Evolutionary conservation across 1,140 invertebrate species (phyloP), one percentile per base, ranked within the genome.

Genomic region (Drosophila biarmipes): DNA sequence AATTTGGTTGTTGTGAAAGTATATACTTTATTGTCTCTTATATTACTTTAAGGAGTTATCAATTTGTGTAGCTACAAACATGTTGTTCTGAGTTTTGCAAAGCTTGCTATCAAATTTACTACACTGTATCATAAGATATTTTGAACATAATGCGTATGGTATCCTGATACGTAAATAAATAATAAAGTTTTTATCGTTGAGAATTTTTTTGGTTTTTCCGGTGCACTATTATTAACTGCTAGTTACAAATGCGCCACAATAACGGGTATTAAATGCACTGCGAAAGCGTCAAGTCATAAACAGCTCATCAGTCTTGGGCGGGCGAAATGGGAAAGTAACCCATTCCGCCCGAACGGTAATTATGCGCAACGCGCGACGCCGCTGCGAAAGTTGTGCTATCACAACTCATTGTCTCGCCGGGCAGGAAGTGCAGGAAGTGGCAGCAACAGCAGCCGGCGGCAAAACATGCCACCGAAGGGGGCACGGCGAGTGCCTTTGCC

Each of bases 261-360:
- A 76, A 67, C 66, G 67, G 67, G 59, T 71, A 89, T 87, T 87
- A 82, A 87, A 87, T 79, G 78, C 75, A 76, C 58, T 78, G 75
- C 52, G 55, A 87, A 87, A 89, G 64, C 84, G 76, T 71, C 84
- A 89, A 89, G 84, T 89, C 84, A 89, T 89, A 89, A 89, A 80
- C 79, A 89, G 84, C 85, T 89, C 84, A 89, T 89, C 84, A 90
- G 84, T 89, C 84, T 82, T 89, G 61, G 27, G 31, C 52, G 37
- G 19, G 62, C 35, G 29, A 31, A 31, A 31, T 31, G 49, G 52
- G 14, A 48, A 24, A 52, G 45, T 19, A 27, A n/a, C 53, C 35
- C 37, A 40, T 31, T 10, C 61, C 38, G 59, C 42, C 43, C 52
- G 17, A 66, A 35, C 61, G 78, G 78, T 87, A 87, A 87, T 87